Conservation (phyloP, 2,888 invertebrate species). For the Psococerastis gibbosa region DNA sequence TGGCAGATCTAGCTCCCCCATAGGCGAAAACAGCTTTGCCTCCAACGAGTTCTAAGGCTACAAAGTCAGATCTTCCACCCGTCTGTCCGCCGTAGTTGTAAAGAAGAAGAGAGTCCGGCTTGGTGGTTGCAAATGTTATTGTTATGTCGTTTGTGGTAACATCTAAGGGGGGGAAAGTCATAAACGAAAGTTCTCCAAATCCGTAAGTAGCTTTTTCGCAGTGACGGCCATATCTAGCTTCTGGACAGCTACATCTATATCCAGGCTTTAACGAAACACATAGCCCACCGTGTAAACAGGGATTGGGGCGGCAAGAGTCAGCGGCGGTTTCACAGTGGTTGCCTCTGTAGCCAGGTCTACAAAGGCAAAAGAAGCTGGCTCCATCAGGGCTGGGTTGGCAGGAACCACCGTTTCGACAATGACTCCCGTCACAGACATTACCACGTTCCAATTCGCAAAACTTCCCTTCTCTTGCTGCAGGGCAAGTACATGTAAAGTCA, state of each 20-base stretch:
- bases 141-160: conserved; percentile 81
- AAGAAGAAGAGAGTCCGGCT: conserved; percentile 65
- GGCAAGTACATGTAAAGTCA: conserved; percentile 69
- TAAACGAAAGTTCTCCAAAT: conserved; percentile 73
- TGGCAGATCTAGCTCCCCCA: conserved; percentile 73
- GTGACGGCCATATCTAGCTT: conserved; percentile 73
- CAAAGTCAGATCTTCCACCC: conserved; percentile 78
- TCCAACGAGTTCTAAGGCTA: conserved; percentile 71
- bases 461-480: conserved; percentile 57
- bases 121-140: conserved; percentile 77
- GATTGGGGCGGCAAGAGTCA: conserved; percentile 81
- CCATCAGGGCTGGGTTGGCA: conserved; percentile 77
- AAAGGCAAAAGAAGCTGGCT: conserved; percentile 78
- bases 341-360: conserved; percentile 79
- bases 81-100: conserved; percentile 82
- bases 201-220: conserved; percentile 84
- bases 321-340: conserved; percentile 75
- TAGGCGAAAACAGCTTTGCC: conserved; percentile 78
- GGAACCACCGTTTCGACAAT: conserved; percentile 80
- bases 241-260: conserved; percentile 57
- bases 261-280: conserved; percentile 79
- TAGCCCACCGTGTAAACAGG: conserved; percentile 76
- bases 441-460: conserved; percentile 68
- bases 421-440: conserved; percentile 66
- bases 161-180: conserved; percentile 72